Evolutionary conservation across 2,113 vertebrate genomes (phyloP).

Genomic region (Tretioscincus oriximinensis): DNA sequence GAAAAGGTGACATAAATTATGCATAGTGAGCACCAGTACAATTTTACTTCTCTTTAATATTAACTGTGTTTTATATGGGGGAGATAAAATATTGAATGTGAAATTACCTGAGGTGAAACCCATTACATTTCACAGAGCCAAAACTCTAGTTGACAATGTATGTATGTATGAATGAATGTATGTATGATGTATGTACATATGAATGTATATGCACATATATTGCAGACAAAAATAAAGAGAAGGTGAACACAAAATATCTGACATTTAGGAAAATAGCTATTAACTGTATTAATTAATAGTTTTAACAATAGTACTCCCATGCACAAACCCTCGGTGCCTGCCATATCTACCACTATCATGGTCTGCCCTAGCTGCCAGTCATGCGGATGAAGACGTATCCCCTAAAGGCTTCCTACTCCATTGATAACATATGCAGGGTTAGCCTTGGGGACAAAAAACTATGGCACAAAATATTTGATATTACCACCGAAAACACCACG

Average conservation of each 20-base stretch:
- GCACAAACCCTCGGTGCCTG: too few species aligned
- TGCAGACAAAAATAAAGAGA: constrained; percentile 32
- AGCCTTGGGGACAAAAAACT: too few species aligned
- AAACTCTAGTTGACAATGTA: constrained; percentile 49
- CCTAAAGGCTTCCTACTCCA: too few species aligned
- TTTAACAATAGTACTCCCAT: too few species aligned
- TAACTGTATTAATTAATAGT: constrained; percentile 4
- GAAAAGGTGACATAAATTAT: constrained; percentile 48
- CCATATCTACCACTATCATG: too few species aligned
- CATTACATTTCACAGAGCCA: constrained; percentile 42
- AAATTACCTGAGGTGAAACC: constrained; percentile 61
- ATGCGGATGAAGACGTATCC: too few species aligned
- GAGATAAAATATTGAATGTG: constrained; percentile 61
- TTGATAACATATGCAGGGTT: too few species aligned
- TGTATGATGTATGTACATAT: constrained; percentile 45
- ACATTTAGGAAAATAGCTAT: constrained; percentile 51
- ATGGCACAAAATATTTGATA: too few species aligned
- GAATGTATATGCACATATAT: constrained; percentile 14
- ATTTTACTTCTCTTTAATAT: constrained; percentile 61
- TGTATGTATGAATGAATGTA: constrained; percentile 41
- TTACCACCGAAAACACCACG: too few species aligned
- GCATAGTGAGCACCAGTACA: constrained; percentile 44
- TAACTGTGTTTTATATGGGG: constrained; percentile 52
- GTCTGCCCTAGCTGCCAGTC: too few species aligned
- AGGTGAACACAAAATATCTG: constrained; percentile 48